phyloP scores from a whole-genome alignment of 2,113 vertebrate species.

The Indri indri region DNA sequence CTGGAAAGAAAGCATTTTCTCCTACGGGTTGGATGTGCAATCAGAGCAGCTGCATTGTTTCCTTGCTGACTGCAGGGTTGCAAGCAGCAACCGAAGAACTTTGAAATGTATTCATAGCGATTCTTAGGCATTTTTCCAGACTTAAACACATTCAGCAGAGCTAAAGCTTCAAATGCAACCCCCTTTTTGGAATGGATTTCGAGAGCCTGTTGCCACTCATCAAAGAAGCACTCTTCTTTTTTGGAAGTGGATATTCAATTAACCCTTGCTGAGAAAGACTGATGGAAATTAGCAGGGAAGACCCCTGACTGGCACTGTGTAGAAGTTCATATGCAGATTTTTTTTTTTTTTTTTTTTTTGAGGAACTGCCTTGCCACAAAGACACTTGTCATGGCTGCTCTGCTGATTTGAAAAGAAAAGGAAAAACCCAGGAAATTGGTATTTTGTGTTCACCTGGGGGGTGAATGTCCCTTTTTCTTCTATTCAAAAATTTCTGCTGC shows the following conservation, averaged over 20 bases:
- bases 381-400: conserved; percentile 67
- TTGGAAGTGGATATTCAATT: conserved; percentile 68
- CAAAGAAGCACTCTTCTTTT: conserved; percentile 67
- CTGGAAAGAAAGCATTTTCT: conserved; percentile 45
- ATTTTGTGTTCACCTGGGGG: conserved; percentile 37
- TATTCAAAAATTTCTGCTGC: conserved; percentile 32
- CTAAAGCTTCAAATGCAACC: conserved; percentile 53
- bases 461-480: not conserved
- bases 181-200: conserved; percentile 39
- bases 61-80: conserved; percentile 57
- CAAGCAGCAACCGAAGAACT: conserved; percentile 45
- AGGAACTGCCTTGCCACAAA: conserved; percentile 70
- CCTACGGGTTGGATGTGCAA: conserved; percentile 49
- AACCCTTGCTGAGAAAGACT: conserved; percentile 68
- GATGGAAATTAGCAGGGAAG: not conserved
- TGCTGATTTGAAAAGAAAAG: conserved; percentile 64
- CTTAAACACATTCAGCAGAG: conserved; percentile 63
- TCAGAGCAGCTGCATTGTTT: conserved; percentile 40
- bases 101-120: conserved; percentile 22
- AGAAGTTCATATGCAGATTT: conserved; percentile 40
- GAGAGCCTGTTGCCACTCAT: conserved; percentile 56
- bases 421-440: conserved; percentile 15
- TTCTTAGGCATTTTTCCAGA: conserved; percentile 68
- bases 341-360: conserved; percentile 12
- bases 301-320: conserved; percentile 1